Percentiles rank a stretch among this genome's conserved stretches.
Conservation (phyloP, 2,888 invertebrate species). For the Pachliopta kotzebuea region DNA sequence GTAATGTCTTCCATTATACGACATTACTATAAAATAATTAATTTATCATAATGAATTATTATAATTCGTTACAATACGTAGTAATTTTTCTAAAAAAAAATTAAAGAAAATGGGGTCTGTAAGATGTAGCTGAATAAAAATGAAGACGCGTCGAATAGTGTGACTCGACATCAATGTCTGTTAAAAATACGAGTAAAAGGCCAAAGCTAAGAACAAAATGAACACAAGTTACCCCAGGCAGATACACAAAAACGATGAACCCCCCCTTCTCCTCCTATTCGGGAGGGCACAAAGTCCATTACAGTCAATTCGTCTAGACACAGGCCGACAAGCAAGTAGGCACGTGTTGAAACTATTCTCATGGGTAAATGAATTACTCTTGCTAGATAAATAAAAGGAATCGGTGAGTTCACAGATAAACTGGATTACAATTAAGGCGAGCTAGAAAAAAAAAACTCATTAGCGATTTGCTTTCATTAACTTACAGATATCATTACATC, state of each 20-base stretch:
- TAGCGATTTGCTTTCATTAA: neutral
- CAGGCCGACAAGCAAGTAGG: too few species aligned
- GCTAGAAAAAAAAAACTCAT: conserved; percentile 30
- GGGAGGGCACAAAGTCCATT: conserved; percentile 69
- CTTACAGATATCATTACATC: too few species aligned
- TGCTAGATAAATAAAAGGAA: conserved; percentile 66
- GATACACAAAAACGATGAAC: conserved; percentile 46
- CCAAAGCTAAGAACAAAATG: conserved; percentile 42
- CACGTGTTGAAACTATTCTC: conserved; percentile 76
- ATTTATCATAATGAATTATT: too few species aligned
- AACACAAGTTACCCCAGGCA: conserved; percentile 43
- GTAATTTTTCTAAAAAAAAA: too few species aligned
- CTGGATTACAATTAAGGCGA: conserved; percentile 62
- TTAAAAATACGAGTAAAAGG: neutral
- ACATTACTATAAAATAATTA: too few species aligned
- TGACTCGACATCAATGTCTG: too few species aligned
- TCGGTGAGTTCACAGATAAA: conserved; percentile 50
- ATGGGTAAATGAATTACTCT: conserved; percentile 74
- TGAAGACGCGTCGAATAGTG: too few species aligned
- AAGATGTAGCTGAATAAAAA: neutral
- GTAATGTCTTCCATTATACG: too few species aligned
- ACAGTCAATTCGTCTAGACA: conserved; percentile 70
- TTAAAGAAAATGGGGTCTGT: neutral
- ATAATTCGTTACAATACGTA: too few species aligned
- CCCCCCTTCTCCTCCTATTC: conserved; percentile 43